Percentiles rank a stretch among this genome's conserved stretches.
phyloP scores from a whole-genome alignment of 2,888 invertebrate species.

The Dolomedes plantarius region DNA sequence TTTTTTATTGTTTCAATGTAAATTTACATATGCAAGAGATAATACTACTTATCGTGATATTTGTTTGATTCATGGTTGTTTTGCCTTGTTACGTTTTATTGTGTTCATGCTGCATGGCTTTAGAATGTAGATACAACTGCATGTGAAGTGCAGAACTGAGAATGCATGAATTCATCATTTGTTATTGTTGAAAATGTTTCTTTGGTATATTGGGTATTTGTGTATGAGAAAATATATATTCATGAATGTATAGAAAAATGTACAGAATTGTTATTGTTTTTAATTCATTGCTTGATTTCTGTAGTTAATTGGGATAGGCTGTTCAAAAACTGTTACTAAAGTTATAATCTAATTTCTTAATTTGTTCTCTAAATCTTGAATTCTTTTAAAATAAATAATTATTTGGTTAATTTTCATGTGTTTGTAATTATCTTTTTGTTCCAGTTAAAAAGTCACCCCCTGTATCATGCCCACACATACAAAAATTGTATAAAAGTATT shows the following conservation, averaged over 20 bases:
- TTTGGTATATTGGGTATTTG: slow-evolving; percentile 52
- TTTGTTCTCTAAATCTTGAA: neutral
- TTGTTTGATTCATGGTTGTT: slow-evolving; percentile 9
- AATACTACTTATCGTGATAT: slow-evolving; percentile 30
- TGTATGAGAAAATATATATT: slow-evolving; percentile 15
- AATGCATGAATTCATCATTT: slow-evolving; percentile 23
- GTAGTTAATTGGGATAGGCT: neutral
- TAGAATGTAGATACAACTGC: neutral
- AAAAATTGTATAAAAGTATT: too few species aligned
- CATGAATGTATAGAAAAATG: slow-evolving; percentile 57
- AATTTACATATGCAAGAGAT: slow-evolving; percentile 7
- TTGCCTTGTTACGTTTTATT: neutral
- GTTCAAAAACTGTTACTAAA: neutral
- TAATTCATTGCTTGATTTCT: neutral
- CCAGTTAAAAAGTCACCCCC: too few species aligned
- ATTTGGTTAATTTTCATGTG: neutral
- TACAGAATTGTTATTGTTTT: slow-evolving; percentile 61
- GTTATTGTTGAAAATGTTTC: slow-evolving; percentile 33
- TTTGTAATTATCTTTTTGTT: neutral
- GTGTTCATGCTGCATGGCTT: slow-evolving; percentile 3
- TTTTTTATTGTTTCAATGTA: slow-evolving; percentile 11
- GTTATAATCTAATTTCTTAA: neutral
- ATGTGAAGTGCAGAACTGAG: neutral
- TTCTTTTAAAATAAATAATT: slow-evolving; percentile 1
- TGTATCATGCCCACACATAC: too few species aligned